Evolutionary conservation across 2,888 invertebrate species (phyloP), one percentile per base, ranked within the genome.

Genomic region (Tetanocera ferruginea): DNA sequence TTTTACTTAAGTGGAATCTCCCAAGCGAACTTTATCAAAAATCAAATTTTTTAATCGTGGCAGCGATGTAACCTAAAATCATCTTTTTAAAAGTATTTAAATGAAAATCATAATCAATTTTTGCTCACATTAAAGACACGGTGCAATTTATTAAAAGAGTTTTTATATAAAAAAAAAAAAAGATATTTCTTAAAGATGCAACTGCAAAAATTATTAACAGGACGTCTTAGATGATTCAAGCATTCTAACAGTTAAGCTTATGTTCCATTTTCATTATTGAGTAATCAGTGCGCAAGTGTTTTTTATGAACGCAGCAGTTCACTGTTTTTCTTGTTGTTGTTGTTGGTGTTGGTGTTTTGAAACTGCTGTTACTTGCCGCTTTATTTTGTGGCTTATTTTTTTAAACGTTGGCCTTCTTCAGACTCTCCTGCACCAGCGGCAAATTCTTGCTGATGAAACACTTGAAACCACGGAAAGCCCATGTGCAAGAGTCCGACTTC

Each of bases 381-480:
- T 11, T 34, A 31, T 5, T n/a, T 17, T 66, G 17, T 2, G 25
- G n/a, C 2, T 64, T 6, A 25, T 14, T 9, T 43, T 43, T 8
- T 43, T 43, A n/a, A 25, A 31, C 31, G 25, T 73, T 62, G 43
- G 60, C 62, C 49, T 73, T 73, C 73, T 88, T 87, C 77, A 89
- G 84, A 82, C 88, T 89, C 71, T 88, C 86, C 84, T 89, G 88
- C 64, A 90, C 89, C 71, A 89, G 82, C 14, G 88, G 85, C 82
- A 89, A 81, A 79, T 89, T 89, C 85, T 90, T 89, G 84, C 85
- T 83, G 57, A 89, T 85, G 85, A 90, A 89, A 78, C 90, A 90
- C 83, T 88, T 89, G 81, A 90, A 89, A 82, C 89, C 89, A 62
- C 89, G 88, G 81, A 85, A 90, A 28, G 86, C 89, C 90, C 90